Evolutionary conservation across 2,113 vertebrate genomes (phyloP).

Genomic region (Merops nubicus): DNA sequence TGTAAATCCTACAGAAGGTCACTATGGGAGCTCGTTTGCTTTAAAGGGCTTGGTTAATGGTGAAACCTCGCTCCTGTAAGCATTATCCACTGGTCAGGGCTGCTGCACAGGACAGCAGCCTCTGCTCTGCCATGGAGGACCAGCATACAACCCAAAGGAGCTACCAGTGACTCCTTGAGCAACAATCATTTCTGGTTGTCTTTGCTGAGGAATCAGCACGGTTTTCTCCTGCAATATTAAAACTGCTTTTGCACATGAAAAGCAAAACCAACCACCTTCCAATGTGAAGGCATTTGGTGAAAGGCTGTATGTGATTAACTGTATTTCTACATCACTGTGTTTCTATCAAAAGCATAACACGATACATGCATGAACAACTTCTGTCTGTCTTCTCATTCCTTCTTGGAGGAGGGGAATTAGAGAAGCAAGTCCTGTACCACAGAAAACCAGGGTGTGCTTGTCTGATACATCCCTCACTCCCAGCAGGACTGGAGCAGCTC

Average conservation of each 20-base stretch:
- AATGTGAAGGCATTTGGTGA: accelerated
- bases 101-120: background rate
- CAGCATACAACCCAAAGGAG: background rate
- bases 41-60: background rate
- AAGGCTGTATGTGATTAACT: background rate
- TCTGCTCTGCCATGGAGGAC: background rate
- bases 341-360: background rate
- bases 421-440: background rate
- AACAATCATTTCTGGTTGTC: background rate
- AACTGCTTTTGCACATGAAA: background rate
- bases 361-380: background rate
- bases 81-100: background rate
- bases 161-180: background rate
- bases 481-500: background rate
- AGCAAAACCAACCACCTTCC: background rate
- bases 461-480: background rate
- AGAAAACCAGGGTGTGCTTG: background rate
- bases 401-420: background rate
- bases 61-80: background rate
- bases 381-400: background rate
- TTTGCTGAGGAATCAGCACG: background rate
- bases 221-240: background rate
- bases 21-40: background rate
- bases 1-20: background rate
- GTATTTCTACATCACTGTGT: background rate